A percentile compares a stretch with the other conserved stretches of the same genome.
phyloP scores from a whole-genome alignment of 2,797 vertebrate species.

The Aplochiton taeniatus region DNA sequence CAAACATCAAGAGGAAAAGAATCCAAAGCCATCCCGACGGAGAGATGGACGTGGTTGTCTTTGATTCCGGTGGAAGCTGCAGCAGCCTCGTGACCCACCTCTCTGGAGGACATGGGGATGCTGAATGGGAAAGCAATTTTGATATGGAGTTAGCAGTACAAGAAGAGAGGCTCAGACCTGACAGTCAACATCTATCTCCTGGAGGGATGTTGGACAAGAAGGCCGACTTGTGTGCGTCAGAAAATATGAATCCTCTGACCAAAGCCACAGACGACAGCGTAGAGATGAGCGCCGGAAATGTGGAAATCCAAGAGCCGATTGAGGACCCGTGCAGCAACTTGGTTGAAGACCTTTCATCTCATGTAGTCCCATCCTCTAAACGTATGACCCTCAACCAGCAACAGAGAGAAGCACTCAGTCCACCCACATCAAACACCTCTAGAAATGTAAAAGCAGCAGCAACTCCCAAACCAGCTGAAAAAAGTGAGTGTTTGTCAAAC shows the following conservation, averaged over 20 bases:
- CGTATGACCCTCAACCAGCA: neutral
- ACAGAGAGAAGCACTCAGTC: neutral
- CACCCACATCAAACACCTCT: neutral
- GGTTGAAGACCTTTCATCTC: neutral
- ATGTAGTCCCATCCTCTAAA: neutral
- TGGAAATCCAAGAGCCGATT: neutral
- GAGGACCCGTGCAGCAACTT: neutral
- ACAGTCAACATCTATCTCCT: neutral
- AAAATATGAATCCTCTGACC: neutral
- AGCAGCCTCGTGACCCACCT: neutral
- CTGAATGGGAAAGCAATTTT: no score
- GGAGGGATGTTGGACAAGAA: neutral
- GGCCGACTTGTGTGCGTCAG: neutral
- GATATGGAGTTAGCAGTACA: no score
- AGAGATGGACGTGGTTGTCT: neutral
- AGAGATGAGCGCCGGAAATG: neutral
- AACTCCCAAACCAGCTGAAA: slow-evolving; percentile 3
- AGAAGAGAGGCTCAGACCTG: neutral
- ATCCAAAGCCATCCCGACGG: neutral
- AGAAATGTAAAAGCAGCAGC: neutral
- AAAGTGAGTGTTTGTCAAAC: neutral
- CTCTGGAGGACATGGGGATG: neutral
- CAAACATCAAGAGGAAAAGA: neutral
- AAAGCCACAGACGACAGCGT: neutral
- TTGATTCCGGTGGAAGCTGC: neutral